A percentile compares a stretch with the other conserved stretches of the same genome.
Conservation (phyloP, 2,888 invertebrate species). For the Drosophila mettleri region DNA sequence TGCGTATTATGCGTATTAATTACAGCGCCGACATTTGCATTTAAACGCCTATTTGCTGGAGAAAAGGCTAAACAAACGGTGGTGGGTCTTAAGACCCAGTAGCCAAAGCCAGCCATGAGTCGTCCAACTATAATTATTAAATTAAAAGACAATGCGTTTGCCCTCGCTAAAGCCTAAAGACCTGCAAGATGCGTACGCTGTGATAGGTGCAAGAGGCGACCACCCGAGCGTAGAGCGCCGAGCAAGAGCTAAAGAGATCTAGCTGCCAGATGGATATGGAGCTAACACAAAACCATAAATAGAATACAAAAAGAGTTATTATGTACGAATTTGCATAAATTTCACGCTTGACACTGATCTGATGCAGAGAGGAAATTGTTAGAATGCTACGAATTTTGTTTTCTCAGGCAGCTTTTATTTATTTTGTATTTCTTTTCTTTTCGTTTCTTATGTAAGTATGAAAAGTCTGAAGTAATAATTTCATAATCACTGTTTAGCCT, state of each 20-base stretch:
- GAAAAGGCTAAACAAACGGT: constrained; percentile 36
- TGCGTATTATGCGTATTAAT: constrained; percentile 80
- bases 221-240: constrained; percentile 76
- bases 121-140: constrained; percentile 72
- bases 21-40: constrained; percentile 78
- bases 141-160: constrained; percentile 70
- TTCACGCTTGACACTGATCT: constrained; percentile 65
- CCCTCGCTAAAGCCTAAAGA: constrained; percentile 46
- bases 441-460: neutral
- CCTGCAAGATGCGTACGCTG: constrained; percentile 70
- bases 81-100: constrained; percentile 63
- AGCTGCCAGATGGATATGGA: constrained; percentile 32
- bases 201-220: constrained; percentile 60
- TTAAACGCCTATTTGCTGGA: constrained; percentile 77
- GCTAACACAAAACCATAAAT: constrained; percentile 30
- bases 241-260: constrained; percentile 45
- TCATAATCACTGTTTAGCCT: constrained; percentile 46
- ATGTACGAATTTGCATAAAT: constrained; percentile 80
- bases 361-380: constrained; percentile 55
- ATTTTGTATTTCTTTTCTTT: no score
- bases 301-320: constrained; percentile 81
- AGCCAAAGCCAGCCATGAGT: constrained; percentile 53
- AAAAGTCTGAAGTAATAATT: constrained; percentile 41
- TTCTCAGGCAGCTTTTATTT: constrained; percentile 17
- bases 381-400: constrained; percentile 21